Conservation (phyloP, 2,797 vertebrate genomes). For the Hoplostethus mediterraneus region DNA sequence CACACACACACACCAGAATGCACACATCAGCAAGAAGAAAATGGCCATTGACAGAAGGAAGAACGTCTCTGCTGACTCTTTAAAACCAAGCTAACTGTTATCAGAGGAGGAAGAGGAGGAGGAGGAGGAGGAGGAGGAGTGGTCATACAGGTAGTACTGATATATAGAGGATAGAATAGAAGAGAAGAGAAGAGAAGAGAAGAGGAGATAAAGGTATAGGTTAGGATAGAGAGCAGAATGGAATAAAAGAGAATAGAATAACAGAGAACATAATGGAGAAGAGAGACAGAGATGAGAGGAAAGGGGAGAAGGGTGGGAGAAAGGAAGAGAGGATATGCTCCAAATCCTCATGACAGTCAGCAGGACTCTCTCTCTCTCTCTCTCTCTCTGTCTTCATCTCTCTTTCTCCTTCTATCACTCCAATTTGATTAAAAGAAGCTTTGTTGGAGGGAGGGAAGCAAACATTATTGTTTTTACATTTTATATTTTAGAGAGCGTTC, state of each 20-base stretch:
- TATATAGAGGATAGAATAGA: no score
- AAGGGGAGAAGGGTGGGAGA: background rate
- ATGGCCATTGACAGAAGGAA: conserved; percentile 34
- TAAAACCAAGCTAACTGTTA: conserved; percentile 49
- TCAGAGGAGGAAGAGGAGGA: conserved; percentile 14
- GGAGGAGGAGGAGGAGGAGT: background rate
- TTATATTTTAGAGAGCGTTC: no score
- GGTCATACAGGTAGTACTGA: background rate
- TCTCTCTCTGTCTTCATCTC: no score
- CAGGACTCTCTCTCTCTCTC: no score
- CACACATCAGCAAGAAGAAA: conserved; percentile 59
- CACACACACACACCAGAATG: conserved; percentile 43
- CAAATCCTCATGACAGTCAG: no score
- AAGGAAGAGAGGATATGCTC: background rate
- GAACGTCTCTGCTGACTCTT: conserved; percentile 61
- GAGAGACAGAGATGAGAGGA: background rate
- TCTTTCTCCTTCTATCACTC: no score
- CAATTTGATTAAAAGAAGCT: no score
- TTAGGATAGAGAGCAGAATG: no score
- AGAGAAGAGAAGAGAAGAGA: background rate
- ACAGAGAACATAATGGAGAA: background rate
- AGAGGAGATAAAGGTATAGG: no score
- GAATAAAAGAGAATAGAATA: background rate
- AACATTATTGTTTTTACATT: no score
- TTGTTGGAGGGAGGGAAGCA: no score